phyloP scores from a whole-genome alignment of 2,797 vertebrate genomes.

The Mus minutoides region DNA sequence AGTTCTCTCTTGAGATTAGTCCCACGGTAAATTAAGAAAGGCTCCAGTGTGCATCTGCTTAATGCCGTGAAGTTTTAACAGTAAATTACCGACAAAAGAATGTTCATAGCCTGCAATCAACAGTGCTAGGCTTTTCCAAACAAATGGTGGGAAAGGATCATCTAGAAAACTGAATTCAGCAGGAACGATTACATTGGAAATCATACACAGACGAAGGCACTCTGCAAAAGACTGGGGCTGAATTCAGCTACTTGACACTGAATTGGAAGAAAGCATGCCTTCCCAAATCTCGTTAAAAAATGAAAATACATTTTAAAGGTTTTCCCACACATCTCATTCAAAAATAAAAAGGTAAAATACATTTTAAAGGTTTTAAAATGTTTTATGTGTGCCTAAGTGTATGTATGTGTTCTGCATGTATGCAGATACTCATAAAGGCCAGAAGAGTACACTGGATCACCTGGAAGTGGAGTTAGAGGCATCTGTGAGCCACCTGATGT shows the following conservation, averaged over 20 bases:
- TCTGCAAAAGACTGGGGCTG: not conserved
- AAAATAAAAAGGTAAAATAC: not conserved
- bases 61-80: conserved; percentile 4
- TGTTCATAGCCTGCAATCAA: not conserved
- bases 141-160: not conserved
- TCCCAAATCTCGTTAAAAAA: not conserved
- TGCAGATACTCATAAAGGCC: not conserved
- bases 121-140: not conserved
- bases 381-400: not conserved
- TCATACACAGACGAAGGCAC: not conserved
- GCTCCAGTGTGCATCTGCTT: not conserved
- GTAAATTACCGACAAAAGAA: not conserved
- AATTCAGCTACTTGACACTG: not conserved
- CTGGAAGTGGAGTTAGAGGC: not conserved
- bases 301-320: not conserved
- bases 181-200: not conserved
- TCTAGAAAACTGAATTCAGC: not conserved
- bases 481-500: not conserved
- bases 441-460: not conserved
- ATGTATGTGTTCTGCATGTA: not conserved
- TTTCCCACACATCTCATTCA: not conserved
- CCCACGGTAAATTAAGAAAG: conserved; percentile 6
- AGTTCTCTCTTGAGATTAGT: conserved; percentile 9
- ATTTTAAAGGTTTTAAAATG: not conserved
- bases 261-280: not conserved